Base-by-base conservation (phyloP, 2,888 invertebrate genomes). In the Troides oblongomaculatus region DNA sequence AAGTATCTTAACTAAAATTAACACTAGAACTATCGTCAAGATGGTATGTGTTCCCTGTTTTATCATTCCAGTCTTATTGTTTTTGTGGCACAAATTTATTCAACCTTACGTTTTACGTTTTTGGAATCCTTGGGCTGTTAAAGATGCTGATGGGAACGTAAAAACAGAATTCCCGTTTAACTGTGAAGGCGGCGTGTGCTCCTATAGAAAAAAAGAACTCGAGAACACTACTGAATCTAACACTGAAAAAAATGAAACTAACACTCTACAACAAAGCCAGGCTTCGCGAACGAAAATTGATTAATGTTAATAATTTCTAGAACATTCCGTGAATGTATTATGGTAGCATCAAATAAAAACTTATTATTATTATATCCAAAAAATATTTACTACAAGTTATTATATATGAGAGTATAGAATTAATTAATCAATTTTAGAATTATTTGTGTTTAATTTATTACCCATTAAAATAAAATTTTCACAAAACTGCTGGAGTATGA, bases 11-110 rank as follows among this genome's bases (percentile, higher is more conserved):
- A 39, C 39, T 39, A 39, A 10, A 39, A 10, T 39, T 39, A 10
- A 10, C 10, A 39, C 39, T 39, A 39, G 8, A 64, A 12, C 14
- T 46, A 60, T 60, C 39, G 23, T 67, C 43, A 90, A 81, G 76
- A 96, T 96, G 96, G 96, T 96, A 76, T 97, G 97, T 82, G 93
- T 97, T 71, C 97, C 97, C 25, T 98, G 97, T 84, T 96, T 97
- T 78, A 94, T 97, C 73, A 95, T 97, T 82, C 97, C 97, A 2
- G 88, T 97, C 72, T 88, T 97, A 61, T 92, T 98, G 18, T 96
- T 96, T 79, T 93, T 98, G 72, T 97, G 97, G 95, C 96, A 97
- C 84, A 95, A 95, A 81, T 96, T 96, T 78, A 93, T 98, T 72
- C 97, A 97, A 83, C 97, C 97, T 0, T 93, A 97, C 73, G 86